Conservation (phyloP, 2,113 vertebrate genomes). For the Psittacula cyanocephala region DNA sequence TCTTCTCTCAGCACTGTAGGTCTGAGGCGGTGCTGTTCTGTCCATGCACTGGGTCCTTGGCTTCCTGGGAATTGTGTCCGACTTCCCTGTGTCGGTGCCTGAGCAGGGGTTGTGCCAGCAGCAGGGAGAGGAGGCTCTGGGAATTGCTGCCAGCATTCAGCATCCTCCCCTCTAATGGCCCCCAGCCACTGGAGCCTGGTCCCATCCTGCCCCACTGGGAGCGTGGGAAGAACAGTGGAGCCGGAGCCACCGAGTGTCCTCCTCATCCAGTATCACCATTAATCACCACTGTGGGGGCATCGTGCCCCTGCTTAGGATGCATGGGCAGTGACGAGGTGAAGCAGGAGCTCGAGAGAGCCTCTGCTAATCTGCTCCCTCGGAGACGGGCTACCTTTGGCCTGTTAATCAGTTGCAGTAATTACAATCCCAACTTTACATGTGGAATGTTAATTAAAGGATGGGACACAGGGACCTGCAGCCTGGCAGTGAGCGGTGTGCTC, state of each 20-base stretch:
- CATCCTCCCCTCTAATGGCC: background rate
- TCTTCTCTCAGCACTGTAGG: background rate
- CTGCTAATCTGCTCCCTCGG: slow-evolving; percentile 79
- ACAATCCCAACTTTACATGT: slow-evolving; percentile 66
- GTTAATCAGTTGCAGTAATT: slow-evolving; percentile 87
- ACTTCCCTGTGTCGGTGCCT: background rate
- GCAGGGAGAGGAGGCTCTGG: background rate
- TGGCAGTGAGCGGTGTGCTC: background rate
- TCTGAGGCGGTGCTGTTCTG: background rate
- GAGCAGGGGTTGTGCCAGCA: background rate
- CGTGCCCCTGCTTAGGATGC: slow-evolving; percentile 78
- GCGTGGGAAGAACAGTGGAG: background rate
- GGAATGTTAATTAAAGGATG: slow-evolving; percentile 76
- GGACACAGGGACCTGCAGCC: background rate
- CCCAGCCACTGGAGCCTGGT: accelerated
- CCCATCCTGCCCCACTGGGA: background rate
- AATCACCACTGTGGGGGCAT: slow-evolving; percentile 61
- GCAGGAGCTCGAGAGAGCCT: slow-evolving; percentile 65
- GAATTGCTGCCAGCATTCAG: accelerated
- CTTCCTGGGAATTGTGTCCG: accelerated
- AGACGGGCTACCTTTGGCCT: slow-evolving; percentile 76
- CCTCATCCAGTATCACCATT: slow-evolving; percentile 61
- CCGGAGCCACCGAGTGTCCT: slow-evolving; percentile 48
- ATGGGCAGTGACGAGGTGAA: slow-evolving; percentile 56
- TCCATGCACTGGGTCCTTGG: background rate